Evolutionary conservation across 2,888 invertebrate species (phyloP).

Genomic region (Drosophila tripunctata): DNA sequence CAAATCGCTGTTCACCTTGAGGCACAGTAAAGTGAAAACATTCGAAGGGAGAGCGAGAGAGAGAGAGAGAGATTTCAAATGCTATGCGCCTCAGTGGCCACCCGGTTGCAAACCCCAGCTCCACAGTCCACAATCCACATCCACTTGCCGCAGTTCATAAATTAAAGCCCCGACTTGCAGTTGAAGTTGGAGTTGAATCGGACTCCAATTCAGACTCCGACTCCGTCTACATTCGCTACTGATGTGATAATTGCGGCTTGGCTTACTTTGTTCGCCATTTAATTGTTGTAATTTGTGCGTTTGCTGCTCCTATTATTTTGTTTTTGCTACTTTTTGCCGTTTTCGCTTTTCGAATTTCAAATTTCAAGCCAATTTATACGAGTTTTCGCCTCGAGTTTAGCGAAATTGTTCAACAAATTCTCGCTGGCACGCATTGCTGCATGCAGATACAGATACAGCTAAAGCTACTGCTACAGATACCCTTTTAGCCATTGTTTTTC

Average conservation of each 20-base stretch:
- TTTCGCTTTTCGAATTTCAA: conserved; percentile 68
- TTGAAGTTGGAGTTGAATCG: no score
- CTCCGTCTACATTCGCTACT: conserved; percentile 47
- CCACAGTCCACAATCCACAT: conserved; percentile 15
- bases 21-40: conserved; percentile 43
- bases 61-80: conserved; percentile 25
- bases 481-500: conserved; percentile 46
- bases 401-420: conserved; percentile 78
- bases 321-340: conserved; percentile 17
- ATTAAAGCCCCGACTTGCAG: no score
- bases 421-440: conserved; percentile 77
- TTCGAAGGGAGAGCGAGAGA: conserved; percentile 1
- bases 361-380: conserved; percentile 63
- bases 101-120: conserved; percentile 27
- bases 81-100: conserved; percentile 56
- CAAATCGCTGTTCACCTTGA: conserved; percentile 64
- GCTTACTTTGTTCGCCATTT: conserved; percentile 77
- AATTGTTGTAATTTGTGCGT: conserved; percentile 79
- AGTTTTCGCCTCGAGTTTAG: conserved; percentile 63
- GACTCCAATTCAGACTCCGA: conserved; percentile 3
- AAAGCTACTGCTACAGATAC: conserved; percentile 28
- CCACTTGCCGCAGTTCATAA: conserved; percentile 70
- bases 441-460: conserved; percentile 63
- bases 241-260: conserved; percentile 78
- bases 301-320: conserved; percentile 28